phyloP scores from a whole-genome alignment of 2,797 vertebrate genomes.

The Phrynocephalus forsythii region DNA sequence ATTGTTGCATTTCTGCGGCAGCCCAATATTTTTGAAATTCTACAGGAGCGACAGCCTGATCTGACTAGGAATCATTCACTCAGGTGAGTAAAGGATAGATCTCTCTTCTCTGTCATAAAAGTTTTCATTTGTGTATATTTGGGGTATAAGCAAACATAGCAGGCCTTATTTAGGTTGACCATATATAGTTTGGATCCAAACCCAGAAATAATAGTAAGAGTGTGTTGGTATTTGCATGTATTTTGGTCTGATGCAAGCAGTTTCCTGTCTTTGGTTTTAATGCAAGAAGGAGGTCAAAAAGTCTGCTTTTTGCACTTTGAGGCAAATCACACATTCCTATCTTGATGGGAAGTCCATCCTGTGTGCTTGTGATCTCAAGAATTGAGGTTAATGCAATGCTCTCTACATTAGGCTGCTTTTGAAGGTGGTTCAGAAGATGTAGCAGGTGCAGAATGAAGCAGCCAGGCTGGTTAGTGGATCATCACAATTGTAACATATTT shows the following conservation, averaged over 20 bases:
- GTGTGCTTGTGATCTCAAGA: too few relatives aligned
- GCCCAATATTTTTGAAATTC: conserved; percentile 96
- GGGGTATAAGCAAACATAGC: not conserved
- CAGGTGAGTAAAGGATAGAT: conserved; percentile 80
- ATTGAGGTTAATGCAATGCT: too few relatives aligned
- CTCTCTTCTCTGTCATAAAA: not conserved
- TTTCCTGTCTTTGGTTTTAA: not conserved
- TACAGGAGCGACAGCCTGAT: conserved; percentile 96
- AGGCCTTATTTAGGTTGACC: not conserved
- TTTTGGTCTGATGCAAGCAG: too few relatives aligned
- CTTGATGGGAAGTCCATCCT: too few relatives aligned
- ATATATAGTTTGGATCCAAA: not conserved
- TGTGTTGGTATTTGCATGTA: not conserved
- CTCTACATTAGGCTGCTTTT: too few relatives aligned
- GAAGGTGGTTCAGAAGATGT: too few relatives aligned
- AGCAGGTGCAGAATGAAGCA: too few relatives aligned
- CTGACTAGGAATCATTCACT: conserved; percentile 95
- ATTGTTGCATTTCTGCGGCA: conserved; percentile 98
- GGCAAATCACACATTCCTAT: too few relatives aligned
- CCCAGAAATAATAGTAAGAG: not conserved
- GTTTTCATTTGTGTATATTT: not conserved
- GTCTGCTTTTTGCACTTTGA: too few relatives aligned
- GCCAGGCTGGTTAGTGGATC: too few relatives aligned
- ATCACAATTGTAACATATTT: too few relatives aligned
- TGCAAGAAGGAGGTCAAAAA: not conserved